Evolutionary conservation across 2,113 vertebrate genomes (phyloP).

Genomic region (Lucifuga dentata): DNA sequence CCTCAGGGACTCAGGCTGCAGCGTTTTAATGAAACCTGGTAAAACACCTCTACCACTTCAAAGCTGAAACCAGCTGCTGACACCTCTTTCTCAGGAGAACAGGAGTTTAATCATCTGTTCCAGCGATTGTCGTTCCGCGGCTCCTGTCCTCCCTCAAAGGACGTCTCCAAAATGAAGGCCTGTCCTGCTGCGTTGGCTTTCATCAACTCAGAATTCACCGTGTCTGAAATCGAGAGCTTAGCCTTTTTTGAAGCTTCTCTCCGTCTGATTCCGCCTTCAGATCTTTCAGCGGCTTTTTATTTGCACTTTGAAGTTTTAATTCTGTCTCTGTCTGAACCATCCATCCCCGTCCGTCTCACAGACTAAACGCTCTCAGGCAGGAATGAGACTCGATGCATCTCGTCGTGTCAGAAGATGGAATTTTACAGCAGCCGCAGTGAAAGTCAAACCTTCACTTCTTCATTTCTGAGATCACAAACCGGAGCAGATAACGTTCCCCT

Average conservation of each 20-base stretch:
- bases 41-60: too few relatives aligned
- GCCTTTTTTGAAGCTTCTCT: not conserved
- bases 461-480: too few relatives aligned
- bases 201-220: not conserved
- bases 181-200: not conserved
- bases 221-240: not conserved
- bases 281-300: conserved; percentile 7
- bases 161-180: not conserved
- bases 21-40: too few relatives aligned
- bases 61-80: conserved; percentile 3
- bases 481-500: too few relatives aligned
- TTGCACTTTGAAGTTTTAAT: conserved; percentile 10
- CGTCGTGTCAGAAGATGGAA: too few relatives aligned
- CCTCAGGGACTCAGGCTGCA: too few relatives aligned
- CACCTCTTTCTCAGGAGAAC: not conserved
- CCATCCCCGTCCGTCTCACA: not conserved
- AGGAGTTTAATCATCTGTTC: conserved; percentile 23
- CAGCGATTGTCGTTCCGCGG: not conserved
- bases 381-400: too few relatives aligned
- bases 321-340: not conserved
- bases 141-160: not conserved
- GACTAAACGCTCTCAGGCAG: not conserved
- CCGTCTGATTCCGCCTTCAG: not conserved
- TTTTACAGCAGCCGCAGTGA: too few relatives aligned
- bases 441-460: too few relatives aligned